Evolutionary conservation across 2,113 vertebrate species (phyloP).

Genomic region (Ploceus nigricollis): DNA sequence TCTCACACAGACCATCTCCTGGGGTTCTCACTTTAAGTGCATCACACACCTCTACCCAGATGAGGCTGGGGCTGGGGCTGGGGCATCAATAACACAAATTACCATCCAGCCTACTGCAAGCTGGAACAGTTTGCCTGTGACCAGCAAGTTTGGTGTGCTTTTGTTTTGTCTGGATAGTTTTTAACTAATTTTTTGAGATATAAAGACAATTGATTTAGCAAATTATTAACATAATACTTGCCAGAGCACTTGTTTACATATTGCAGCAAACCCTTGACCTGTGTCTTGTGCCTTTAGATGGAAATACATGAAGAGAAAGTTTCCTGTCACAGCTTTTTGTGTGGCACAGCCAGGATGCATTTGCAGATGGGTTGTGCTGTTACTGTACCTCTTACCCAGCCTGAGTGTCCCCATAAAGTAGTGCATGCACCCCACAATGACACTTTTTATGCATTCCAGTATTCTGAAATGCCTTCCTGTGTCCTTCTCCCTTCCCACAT

Average conservation of each 20-base stretch:
- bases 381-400: not conserved
- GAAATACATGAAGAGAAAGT: not conserved
- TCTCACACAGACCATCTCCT: not conserved
- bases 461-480: not conserved
- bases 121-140: not conserved
- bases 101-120: not conserved
- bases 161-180: not conserved
- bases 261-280: not conserved
- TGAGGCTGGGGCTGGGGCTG: not conserved
- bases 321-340: not conserved
- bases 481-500: not conserved
- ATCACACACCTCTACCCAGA: not conserved
- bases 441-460: not conserved
- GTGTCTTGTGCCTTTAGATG: not conserved
- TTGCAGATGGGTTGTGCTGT: not conserved
- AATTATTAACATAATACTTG: not conserved
- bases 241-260: not conserved
- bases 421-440: not conserved
- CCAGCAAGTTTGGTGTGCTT: not conserved
- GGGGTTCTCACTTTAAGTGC: not conserved
- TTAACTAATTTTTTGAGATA: not conserved
- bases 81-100: not conserved
- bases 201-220: not conserved
- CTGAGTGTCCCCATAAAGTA: not conserved
- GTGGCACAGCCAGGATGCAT: not conserved